A percentile compares a stretch with the other conserved stretches of the same genome.
These are phyloP conservation scores for Drosophila merina DNA, from an alignment of 2,888 invertebrate genomes.

Conservation along the genomic window DNA sequence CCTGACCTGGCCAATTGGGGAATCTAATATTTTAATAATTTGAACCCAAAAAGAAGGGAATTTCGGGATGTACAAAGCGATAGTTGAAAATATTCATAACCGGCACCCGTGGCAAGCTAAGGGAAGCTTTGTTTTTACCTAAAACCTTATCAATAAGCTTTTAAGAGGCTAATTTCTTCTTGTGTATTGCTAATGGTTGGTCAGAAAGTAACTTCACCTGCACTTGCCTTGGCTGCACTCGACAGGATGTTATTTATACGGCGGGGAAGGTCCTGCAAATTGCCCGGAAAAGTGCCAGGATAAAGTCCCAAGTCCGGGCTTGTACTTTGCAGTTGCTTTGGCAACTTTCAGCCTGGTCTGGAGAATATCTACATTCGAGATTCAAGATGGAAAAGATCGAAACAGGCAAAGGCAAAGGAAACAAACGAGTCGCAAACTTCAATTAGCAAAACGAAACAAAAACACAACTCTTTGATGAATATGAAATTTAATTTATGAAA, in stretches of 20 bases:
- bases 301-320: background rate
- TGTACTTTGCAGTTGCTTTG: background rate
- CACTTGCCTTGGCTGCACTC: slow-evolving; percentile 1
- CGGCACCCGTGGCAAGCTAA: no score
- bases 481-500: background rate
- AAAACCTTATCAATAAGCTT: no score
- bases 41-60: no score
- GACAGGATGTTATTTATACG: background rate
- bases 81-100: no score
- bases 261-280: background rate
- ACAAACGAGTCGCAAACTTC: background rate
- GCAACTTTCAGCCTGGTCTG: background rate
- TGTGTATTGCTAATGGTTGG: background rate
- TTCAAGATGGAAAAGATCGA: background rate
- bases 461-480: background rate
- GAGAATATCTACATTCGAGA: background rate
- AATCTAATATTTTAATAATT: background rate
- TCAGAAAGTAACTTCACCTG: background rate
- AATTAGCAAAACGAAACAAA: background rate
- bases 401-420: background rate
- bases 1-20: background rate
- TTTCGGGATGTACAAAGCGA: no score
- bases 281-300: slow-evolving; percentile 1
- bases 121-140: no score
- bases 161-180: background rate